phyloP scores from a whole-genome alignment of 1,140 invertebrate species.

The Tribolium castaneum region DNA sequence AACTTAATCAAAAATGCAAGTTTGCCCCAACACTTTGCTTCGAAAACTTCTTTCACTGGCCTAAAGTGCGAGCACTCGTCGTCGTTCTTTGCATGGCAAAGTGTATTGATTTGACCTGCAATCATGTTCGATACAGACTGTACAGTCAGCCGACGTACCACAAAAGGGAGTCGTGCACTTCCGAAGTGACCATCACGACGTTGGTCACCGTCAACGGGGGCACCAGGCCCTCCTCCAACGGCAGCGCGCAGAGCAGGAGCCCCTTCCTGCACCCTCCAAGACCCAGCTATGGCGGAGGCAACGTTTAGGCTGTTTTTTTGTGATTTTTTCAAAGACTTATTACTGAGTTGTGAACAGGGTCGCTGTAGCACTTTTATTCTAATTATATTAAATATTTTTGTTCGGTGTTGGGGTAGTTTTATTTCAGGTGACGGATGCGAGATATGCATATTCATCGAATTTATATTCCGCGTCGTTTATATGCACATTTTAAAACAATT shows the following conservation, averaged over 20 bases:
- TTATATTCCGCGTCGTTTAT: not conserved
- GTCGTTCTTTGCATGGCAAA: constrained; percentile 10
- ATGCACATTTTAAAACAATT: constrained; percentile 11
- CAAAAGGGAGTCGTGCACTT: constrained; percentile 76
- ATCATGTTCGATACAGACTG: constrained; percentile 65
- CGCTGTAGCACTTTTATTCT: constrained; percentile 5
- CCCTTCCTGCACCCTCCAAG: constrained; percentile 58
- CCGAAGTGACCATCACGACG: constrained; percentile 78
- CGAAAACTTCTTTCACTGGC: too few species aligned
- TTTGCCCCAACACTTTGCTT: too few species aligned
- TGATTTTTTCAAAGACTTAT: not conserved
- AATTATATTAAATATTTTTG: not conserved
- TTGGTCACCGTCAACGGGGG: constrained; percentile 65
- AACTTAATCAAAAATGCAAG: too few species aligned
- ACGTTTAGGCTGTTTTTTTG: constrained; percentile 49
- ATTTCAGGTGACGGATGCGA: not conserved
- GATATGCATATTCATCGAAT: not conserved
- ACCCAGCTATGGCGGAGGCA: constrained; percentile 52
- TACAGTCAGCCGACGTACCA: constrained; percentile 72
- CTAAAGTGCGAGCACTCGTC: not conserved
- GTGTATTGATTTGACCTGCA: constrained; percentile 40
- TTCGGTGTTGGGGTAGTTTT: not conserved
- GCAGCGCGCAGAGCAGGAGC: constrained; percentile 48
- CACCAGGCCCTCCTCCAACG: constrained; percentile 43
- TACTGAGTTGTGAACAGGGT: constrained; percentile 9